Base-by-base conservation (phyloP, 1,140 invertebrate species). In the Brachionus paranguensis region DNA sequence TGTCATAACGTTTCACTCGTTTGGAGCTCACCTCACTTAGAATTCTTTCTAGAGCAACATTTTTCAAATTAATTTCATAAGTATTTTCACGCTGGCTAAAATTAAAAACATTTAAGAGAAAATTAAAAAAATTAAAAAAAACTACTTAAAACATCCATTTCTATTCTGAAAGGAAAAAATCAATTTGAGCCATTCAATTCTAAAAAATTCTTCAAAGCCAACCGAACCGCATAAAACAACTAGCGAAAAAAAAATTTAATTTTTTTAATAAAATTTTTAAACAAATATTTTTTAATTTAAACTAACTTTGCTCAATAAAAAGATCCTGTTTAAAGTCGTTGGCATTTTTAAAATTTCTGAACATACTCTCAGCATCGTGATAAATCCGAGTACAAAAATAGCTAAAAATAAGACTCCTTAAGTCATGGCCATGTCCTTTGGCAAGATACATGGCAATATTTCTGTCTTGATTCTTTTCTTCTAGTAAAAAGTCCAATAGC, bases 251-350 rank as follows among this genome's bases (percentile, higher is more conserved):
- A 50, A 50, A n/a, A 76, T 50, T 27, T 11, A 72, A n/a, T 72
- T 41, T 20, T 17, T 43, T 43, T 20, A 43, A 45, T 10, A 11
- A 29, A 29, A 29, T 29, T 29, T 24, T 24, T 24, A 24, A n/a
- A 24, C 24, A 29, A 29, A 29, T 29, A 1, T 37, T 37, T 72
- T 41, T 72, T 17, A 20, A 6, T 37, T 72, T 72, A 43, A n/a
- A 45, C 4, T 41, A 43, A 81, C 78, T n/a, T 68, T 83, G 81
- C 68, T 83, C 81, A 12, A 83, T 68, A 55, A 83, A 83, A 33
- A 83, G 37, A 83, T 83, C 81, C 8, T 47, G 37, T 68, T 53
- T 53, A 64, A 81, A 81, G 10, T 45, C 43, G 45, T 76, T 14
- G 0, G 53, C n/a, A 83, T 47, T 50, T 14, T 17, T 45, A 70